Percentiles rank a stretch among this genome's conserved stretches.
Evolutionary conservation across 1,140 invertebrate genomes (phyloP).

Genomic region (Eurosta solidaginis): DNA sequence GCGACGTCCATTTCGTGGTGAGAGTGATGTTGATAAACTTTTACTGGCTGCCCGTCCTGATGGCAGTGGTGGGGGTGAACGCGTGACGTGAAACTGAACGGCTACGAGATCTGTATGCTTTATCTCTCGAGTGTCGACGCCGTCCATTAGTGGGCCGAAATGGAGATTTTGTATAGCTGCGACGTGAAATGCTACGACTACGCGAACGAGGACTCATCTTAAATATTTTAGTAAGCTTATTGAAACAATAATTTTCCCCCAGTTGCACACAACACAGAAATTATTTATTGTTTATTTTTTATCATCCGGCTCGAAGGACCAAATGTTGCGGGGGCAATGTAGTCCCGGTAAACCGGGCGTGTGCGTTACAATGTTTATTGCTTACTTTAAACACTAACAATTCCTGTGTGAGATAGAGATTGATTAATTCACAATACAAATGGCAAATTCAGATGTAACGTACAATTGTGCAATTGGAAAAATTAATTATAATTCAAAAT

Average conservation of each 20-base stretch:
- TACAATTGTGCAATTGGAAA: too few species aligned
- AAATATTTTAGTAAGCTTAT: neutral
- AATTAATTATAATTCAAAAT: too few species aligned
- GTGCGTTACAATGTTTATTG: too few species aligned
- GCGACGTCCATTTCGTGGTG: conserved; percentile 14
- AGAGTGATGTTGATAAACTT: conserved; percentile 29
- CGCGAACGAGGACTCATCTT: conserved; percentile 30
- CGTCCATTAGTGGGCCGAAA: conserved; percentile 25
- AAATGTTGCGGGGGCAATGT: too few species aligned
- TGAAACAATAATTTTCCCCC: neutral
- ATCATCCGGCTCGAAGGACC: too few species aligned
- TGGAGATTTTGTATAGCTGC: conserved; percentile 29
- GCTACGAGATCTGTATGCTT: conserved; percentile 25
- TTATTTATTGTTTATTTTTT: neutral
- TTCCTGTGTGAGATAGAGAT: too few species aligned
- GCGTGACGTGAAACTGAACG: conserved; percentile 23
- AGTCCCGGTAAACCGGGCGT: too few species aligned
- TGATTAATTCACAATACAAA: too few species aligned
- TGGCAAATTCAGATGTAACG: too few species aligned
- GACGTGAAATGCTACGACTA: conserved; percentile 30
- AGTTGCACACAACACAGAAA: neutral
- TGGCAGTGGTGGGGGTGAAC: conserved; percentile 28
- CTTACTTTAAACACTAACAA: too few species aligned
- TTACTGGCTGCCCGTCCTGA: conserved; percentile 16
- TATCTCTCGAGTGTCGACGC: conserved; percentile 18